Conservation (phyloP, 2,888 invertebrate genomes). For the Hydroisotoma schaefferi region DNA sequence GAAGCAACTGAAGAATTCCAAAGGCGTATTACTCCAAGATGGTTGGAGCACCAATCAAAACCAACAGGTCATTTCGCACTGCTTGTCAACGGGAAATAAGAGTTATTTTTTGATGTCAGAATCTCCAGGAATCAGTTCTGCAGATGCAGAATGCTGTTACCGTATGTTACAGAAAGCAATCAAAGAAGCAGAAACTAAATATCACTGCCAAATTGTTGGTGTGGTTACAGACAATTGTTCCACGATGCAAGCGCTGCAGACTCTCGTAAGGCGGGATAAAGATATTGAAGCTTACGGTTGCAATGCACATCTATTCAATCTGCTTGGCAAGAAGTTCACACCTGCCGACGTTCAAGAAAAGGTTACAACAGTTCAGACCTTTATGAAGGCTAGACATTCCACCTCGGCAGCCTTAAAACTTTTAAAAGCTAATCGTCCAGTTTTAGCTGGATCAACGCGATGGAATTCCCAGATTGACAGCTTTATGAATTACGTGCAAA, state of each 20-base stretch:
- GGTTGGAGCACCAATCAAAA: slow-evolving; percentile 30
- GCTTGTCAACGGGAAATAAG: slow-evolving; percentile 6
- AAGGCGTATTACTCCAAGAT: slow-evolving; percentile 21
- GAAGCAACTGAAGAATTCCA: slow-evolving; percentile 3
- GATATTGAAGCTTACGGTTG: slow-evolving; percentile 24
- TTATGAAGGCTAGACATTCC: slow-evolving; percentile 19
- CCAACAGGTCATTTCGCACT: slow-evolving; percentile 23
- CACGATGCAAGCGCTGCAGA: slow-evolving; percentile 21
- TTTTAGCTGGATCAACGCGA: slow-evolving; percentile 16
- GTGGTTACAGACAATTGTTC: slow-evolving; percentile 31
- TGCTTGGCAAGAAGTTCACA: slow-evolving; percentile 24
- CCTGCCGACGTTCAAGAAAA: slow-evolving; percentile 6
- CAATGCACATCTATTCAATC: slow-evolving; percentile 28
- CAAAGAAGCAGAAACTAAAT: background rate
- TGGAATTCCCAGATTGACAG: slow-evolving; percentile 25
- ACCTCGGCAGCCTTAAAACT: slow-evolving; percentile 13
- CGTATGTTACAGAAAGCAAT: slow-evolving; percentile 6
- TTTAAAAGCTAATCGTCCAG: slow-evolving; percentile 14
- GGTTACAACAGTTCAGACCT: slow-evolving; percentile 16
- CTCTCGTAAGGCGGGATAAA: background rate
- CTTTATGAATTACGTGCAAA: slow-evolving; percentile 16
- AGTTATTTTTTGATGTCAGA: slow-evolving; percentile 17
- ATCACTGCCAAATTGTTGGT: slow-evolving; percentile 13
- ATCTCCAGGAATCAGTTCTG: slow-evolving; percentile 5
- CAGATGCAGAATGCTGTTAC: slow-evolving; percentile 17